Evolutionary conservation across 23 tunicate species (phyloP), one percentile per base, ranked within the genome.

Genomic region (Trididemnum miniatum): DNA sequence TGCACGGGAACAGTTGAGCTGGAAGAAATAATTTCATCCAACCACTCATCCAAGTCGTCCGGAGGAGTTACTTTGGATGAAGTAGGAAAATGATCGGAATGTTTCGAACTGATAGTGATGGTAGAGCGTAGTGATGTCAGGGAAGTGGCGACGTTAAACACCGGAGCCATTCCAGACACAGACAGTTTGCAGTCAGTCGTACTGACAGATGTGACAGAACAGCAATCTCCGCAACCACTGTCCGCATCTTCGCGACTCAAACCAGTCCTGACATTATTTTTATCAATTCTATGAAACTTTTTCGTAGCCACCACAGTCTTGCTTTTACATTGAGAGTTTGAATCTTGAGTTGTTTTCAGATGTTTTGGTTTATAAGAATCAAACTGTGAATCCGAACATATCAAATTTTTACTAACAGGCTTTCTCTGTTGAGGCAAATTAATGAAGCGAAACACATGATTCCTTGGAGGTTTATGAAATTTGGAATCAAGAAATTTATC

Each of bases 191-290:
- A 2, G 38, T 67, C 75, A 7, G 38, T 33, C 20, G 30, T 30
- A 3, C 37, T 26, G 1, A 59, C 37, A 1, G 79, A 73, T 30
- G 59, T 38, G 9, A 38, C 31, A 40, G 79, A 73, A 24, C 57
- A 5, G 31, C 59, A 38, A n/a, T 40, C 79, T 5, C 79, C 79
- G 24, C 59, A 73, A 26, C 79, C 79, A 24, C 79, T 73, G 79
- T 73, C 79, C 22, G 38, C 38, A 5, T 67, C 75, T 31, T 67
- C 75, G n/a, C 38, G 25, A 3, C 38, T n/a, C 15, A 62, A n/a
- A 22, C 67, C 25, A 62, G 4, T 12, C 29, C n/a, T 26, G n/a
- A 12, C 54, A 44, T 44, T 44, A 44, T 44, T 9, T 15, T 44
- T 44, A 44, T 44, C 15, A 7, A 7, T 44, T 44, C 54, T 15